A percentile compares a stretch with the other conserved stretches of the same genome.
Conservation (phyloP, 2,888 invertebrate genomes). For the Heliconius hortense region DNA sequence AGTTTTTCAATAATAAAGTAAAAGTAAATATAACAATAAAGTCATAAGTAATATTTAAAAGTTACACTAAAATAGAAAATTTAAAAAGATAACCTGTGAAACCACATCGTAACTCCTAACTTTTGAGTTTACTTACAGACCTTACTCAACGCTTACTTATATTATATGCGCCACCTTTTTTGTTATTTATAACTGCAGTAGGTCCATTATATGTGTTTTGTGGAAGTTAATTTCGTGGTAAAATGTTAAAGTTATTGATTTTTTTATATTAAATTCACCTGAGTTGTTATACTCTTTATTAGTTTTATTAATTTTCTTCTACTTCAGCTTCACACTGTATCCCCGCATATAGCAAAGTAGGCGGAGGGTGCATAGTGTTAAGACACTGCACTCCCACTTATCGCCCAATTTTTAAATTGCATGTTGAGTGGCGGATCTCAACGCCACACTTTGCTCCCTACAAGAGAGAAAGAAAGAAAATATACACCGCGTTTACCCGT, state of each 20-base stretch:
- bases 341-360: no score
- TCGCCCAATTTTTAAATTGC: no score
- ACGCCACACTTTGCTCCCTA: no score
- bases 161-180: constrained; percentile 5
- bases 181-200: constrained; percentile 23
- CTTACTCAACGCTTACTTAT: constrained; percentile 23
- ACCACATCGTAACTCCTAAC: background rate
- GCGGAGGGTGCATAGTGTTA: no score
- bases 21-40: background rate
- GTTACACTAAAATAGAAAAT: background rate
- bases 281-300: no score
- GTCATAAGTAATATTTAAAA: background rate
- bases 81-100: background rate
- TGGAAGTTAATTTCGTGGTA: background rate
- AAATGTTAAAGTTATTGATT: background rate
- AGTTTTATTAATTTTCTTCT: no score
- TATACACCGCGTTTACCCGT: no score
- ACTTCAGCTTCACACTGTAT: no score
- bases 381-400: no score
- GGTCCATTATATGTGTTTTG: background rate
- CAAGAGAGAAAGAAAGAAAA: no score
- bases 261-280: background rate
- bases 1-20: no score
- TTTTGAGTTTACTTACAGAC: constrained; percentile 24
- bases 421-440: no score